Base-by-base conservation (phyloP, 2,888 invertebrate species). In the Diarsia mendica region DNA sequence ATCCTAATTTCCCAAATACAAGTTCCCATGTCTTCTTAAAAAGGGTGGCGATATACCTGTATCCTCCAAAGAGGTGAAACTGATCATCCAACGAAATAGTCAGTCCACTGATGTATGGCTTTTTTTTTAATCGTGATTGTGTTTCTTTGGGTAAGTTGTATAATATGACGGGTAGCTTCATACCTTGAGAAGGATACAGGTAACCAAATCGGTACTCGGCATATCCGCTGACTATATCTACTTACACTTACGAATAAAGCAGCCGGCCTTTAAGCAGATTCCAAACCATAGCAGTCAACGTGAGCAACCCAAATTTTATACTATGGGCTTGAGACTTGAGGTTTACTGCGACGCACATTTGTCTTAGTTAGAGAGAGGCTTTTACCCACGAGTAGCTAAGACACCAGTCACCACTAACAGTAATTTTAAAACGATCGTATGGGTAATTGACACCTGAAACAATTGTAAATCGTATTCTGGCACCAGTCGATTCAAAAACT, bases 1-100 rank as follows among this genome's bases (percentile, higher is more conserved):
- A 90, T 91, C 94, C 93, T 91, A 83, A 89, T 89, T 90, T 89
- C 90, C 90, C 85, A 75, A 78, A 68, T 64, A 61, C 67, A 67
- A 68, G 3, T 66, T 78, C 83, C 87, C 72, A 63, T 44, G 58
- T 67, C 53, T 68, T 68, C 58, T 9, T 60, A 33, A 1, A 33
- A 9, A 60, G 28, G 3, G 18, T 10, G 28, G 33, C 18, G 28
- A 33, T 60, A 18, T 60, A 33, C 4, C 13, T 58, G 23, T 28
- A 58, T 55, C 55, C 5, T 55, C 23, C 55, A 55, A 55, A 11
- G 23, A 55, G 55, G 5, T 23, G 10, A 28, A 58, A 28, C 55
- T 58, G n/a, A n/a, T n/a, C 6, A 13, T 55, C 2, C 55, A 8
- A 23, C 23, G 55, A 55, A 55, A 23, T 55, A 55, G 13, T 55